Evolutionary conservation across 2,888 invertebrate genomes (phyloP).

Genomic region (Tolmerus cingulatus): DNA sequence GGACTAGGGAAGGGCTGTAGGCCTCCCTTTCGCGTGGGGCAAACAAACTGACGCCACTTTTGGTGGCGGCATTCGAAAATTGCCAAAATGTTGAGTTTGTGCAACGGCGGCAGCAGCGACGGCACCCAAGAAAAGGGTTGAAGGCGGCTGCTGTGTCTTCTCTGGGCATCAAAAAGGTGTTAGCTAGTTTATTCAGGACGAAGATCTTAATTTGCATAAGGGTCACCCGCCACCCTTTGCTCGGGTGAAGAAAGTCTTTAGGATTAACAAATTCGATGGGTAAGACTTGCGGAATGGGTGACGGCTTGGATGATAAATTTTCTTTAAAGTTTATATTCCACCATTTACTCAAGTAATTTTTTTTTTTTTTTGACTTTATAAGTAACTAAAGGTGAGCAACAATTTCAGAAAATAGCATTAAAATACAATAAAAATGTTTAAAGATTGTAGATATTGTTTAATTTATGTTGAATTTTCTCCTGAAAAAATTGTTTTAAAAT

Average conservation of each 20-base stretch:
- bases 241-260: conserved; percentile 21
- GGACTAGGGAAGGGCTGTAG: neutral
- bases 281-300: neutral
- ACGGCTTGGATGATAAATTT: neutral
- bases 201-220: conserved; percentile 36
- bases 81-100: conserved; percentile 13
- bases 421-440: neutral
- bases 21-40: neutral
- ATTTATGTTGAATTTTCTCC: too few species aligned
- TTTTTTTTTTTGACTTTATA: neutral
- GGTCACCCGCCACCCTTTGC: neutral
- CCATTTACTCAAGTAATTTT: neutral
- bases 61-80: neutral
- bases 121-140: neutral
- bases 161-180: conserved; percentile 32
- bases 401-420: neutral
- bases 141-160: neutral
- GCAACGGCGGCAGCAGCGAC: neutral
- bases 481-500: too few species aligned
- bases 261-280: conserved; percentile 37
- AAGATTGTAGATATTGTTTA: too few species aligned
- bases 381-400: neutral
- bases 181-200: conserved; percentile 37
- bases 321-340: neutral
- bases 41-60: conserved; percentile 38